Evolutionary conservation across 2,113 vertebrate species (phyloP).

Genomic region (Anolis carolinensis): DNA sequence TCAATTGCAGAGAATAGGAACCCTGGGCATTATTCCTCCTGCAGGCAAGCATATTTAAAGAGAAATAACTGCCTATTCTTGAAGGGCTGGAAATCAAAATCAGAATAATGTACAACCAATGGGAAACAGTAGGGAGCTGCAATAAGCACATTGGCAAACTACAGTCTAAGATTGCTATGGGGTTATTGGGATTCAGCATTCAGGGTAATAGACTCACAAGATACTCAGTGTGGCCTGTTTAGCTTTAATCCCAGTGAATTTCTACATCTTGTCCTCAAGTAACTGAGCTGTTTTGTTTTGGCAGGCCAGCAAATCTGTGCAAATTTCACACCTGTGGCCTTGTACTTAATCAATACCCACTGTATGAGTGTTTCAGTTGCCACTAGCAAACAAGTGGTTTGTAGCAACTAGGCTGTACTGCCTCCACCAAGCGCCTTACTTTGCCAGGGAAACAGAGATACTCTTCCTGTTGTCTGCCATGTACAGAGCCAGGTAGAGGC

Average conservation of each 20-base stretch:
- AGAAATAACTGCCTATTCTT: not conserved
- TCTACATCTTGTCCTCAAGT: conserved; percentile 49
- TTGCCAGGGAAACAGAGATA: conserved; percentile 8
- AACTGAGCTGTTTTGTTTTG: not conserved
- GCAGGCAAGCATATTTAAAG: not conserved
- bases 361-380: not conserved
- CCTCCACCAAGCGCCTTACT: conserved; percentile 58
- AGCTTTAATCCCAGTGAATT: conserved; percentile 27
- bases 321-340: conserved; percentile 57
- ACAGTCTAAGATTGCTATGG: not conserved
- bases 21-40: not conserved
- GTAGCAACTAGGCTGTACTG: conserved; percentile 39
- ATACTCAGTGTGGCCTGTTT: not conserved
- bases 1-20: not conserved
- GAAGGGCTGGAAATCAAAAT: not conserved
- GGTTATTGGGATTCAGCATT: not conserved
- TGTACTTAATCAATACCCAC: conserved; percentile 47
- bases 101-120: not conserved
- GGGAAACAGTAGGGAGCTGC: not conserved
- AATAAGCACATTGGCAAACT: not conserved
- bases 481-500: not conserved
- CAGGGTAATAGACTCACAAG: not conserved
- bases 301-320: not conserved
- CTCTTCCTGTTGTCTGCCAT: not conserved
- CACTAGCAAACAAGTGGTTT: not conserved